A percentile compares a stretch with the other conserved stretches of the same genome.
phyloP scores from a whole-genome alignment of 2,888 invertebrate species.

The Volucella inflata region DNA sequence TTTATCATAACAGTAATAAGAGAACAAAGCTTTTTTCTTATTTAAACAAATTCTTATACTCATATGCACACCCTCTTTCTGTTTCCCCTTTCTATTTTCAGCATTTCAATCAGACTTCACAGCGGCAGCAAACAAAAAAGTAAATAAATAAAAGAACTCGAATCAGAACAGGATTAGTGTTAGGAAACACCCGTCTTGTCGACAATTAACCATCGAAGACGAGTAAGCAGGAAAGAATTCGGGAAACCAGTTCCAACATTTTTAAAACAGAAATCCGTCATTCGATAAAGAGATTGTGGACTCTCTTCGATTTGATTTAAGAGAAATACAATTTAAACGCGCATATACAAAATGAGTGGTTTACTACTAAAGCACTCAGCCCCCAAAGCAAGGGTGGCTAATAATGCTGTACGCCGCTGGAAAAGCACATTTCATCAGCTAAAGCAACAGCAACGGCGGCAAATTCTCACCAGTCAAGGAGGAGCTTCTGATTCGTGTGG shows the following conservation, averaged over 20 bases:
- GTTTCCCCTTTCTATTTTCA: slow-evolving; percentile 37
- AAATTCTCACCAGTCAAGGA: slow-evolving; percentile 78
- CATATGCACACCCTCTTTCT: slow-evolving; percentile 3
- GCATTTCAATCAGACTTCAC: slow-evolving; percentile 5
- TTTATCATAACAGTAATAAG: not conserved
- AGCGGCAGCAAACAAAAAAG: slow-evolving; percentile 18
- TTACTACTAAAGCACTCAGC: slow-evolving; percentile 78
- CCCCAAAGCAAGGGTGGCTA: slow-evolving; percentile 72
- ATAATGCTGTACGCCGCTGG: slow-evolving; percentile 80
- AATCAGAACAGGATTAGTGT: slow-evolving; percentile 8
- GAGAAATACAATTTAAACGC: slow-evolving; percentile 54
- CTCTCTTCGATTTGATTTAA: slow-evolving; percentile 34
- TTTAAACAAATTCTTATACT: not conserved
- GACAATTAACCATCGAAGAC: not conserved
- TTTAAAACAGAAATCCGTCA: not conserved
- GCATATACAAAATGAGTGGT: slow-evolving; percentile 78
- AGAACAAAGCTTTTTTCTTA: not conserved
- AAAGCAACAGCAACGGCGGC: slow-evolving; percentile 75
- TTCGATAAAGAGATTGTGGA: not conserved
- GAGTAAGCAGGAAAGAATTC: not conserved
- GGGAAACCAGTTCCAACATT: slow-evolving; percentile 23
- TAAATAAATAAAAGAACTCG: not conserved
- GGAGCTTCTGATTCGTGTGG: slow-evolving; percentile 79
- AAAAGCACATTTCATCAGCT: slow-evolving; percentile 79
- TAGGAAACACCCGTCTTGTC: slow-evolving; percentile 40